Evolutionary conservation across 2,113 vertebrate genomes (phyloP), one percentile per base, ranked within the genome.

Genomic region (Perca fluviatilis): DNA sequence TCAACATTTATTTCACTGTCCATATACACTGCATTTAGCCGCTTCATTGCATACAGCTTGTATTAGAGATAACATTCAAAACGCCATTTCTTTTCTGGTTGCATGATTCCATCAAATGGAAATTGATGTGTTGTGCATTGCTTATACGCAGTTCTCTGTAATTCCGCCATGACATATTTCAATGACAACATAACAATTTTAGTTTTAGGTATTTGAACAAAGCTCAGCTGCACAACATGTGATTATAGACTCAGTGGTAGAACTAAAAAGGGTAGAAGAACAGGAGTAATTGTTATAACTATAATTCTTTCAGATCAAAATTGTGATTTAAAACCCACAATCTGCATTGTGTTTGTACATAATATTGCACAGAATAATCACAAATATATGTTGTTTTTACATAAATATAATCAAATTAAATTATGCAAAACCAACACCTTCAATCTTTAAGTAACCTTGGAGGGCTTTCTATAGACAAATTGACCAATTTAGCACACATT

Each of bases 51-150:
- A 54, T 43, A 16, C 6, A 8, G 53, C 53, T 36, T 50, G 3
- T 23, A 36, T 16, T 49, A 23, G 57, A 54, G 61, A 65, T 65
- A 40, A 23, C 63, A 49, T 66, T 57, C 25, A 66, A 61, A 74
- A 23, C 36, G 25, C 3, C 4, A 4, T 5, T 27, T 56, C 10
- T 19, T 49, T 46, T 30, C 74, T 47, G 23, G 13, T 16, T 67
- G 63, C 36, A 30, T 57, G 25, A 47, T 46, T 76, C 16, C 50
- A 30, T 30, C 23, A 57, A 66, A 30, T 23, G 5, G 25, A 47
- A 77, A 77, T 49, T 21, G n/a, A 65, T 57, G 23, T 30, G 62
- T 66, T 56, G 5, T 30, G 51, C 23, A n/a, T 46, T 15, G 50
- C 21, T 54, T 43, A 21, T 4, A 15, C 50, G 50, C 12, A 15